Evolutionary conservation across 1,140 invertebrate species (phyloP), one percentile per base, ranked within the genome.

Genomic region (Polypedilum pembai): DNA sequence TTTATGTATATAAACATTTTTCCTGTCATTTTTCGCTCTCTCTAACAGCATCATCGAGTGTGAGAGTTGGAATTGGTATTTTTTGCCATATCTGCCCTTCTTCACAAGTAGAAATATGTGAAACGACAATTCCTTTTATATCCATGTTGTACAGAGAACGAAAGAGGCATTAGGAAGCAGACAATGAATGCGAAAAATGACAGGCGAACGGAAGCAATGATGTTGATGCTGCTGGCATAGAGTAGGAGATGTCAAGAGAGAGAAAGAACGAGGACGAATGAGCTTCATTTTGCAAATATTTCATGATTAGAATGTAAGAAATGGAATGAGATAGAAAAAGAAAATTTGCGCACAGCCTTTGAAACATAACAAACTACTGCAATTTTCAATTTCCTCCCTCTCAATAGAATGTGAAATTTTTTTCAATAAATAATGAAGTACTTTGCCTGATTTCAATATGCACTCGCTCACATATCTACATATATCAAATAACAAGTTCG

Each of bases 1-100:
- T 56, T 56, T 56, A 56, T 56, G 45, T 56, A 56, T 12, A 56
- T 56, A 56, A 56, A 56, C 45, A 56, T 56, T 56, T 56, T 56
- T 56, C 45, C 45, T 56, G 45, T 56, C 45, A 56, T 56, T 56
- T 56, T 56, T 56, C n/a, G n/a, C n/a, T n/a, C n/a, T n/a, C n/a
- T n/a, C n/a, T 12, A 4, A 12, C 45, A 56, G 41, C 45, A 56
- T 4, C 8, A 56, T n/a, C 12, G n/a, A 56, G n/a, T n/a, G 45
- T n/a, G 15, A 12, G 15, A 56, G 45, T 56, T 56, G 45, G 45
- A 56, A 56, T 56, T 56, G 45, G 45, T 56, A 56, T 56, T 56
- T 33, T 33, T 56, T 56, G 45, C 45, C 10, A 56, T 56, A 56
- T 56, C 45, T 56, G 45, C 24, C 24, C 24, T 33, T 33, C 24